These are phyloP conservation scores for Acanthosepion pharaonis DNA, from an alignment of 2,888 invertebrate genomes.

Conservation along the genomic window DNA sequence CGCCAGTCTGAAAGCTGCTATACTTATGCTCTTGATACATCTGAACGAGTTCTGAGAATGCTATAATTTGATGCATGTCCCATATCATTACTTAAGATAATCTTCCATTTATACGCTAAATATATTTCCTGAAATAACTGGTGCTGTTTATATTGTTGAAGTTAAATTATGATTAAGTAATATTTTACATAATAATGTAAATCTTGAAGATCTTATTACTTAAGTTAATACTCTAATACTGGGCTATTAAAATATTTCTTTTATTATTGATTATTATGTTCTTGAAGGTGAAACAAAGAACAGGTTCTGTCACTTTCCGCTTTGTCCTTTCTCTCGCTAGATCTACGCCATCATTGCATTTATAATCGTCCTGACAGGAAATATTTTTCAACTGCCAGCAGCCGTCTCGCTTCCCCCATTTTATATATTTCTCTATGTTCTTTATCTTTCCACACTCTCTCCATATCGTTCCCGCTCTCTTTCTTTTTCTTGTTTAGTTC, in stretches of 20 bases:
- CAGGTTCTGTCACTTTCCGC: background rate
- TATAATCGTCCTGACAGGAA: background rate
- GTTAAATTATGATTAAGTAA: too few relatives aligned
- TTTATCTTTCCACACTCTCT: background rate
- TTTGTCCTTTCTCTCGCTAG: background rate
- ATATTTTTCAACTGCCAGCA: background rate
- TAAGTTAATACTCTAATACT: background rate
- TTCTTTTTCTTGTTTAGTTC: background rate
- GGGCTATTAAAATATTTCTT: background rate
- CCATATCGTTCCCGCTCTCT: too few relatives aligned
- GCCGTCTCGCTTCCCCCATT: background rate
- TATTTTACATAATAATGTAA: too few relatives aligned
- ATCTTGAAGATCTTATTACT: too few relatives aligned
- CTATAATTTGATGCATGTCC: too few relatives aligned
- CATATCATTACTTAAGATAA: too few relatives aligned
- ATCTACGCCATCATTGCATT: background rate
- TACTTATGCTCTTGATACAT: too few relatives aligned
- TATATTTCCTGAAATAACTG: too few relatives aligned
- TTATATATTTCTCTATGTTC: background rate
- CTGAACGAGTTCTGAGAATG: too few relatives aligned
- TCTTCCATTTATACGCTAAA: too few relatives aligned
- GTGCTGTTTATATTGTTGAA: too few relatives aligned
- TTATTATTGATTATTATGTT: background rate
- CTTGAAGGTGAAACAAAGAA: background rate
- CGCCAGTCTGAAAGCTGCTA: too few relatives aligned